A percentile compares a stretch with the other conserved stretches of the same genome.
Conservation (phyloP, 2,888 invertebrate genomes). For the Phrixothrix hirtus region DNA sequence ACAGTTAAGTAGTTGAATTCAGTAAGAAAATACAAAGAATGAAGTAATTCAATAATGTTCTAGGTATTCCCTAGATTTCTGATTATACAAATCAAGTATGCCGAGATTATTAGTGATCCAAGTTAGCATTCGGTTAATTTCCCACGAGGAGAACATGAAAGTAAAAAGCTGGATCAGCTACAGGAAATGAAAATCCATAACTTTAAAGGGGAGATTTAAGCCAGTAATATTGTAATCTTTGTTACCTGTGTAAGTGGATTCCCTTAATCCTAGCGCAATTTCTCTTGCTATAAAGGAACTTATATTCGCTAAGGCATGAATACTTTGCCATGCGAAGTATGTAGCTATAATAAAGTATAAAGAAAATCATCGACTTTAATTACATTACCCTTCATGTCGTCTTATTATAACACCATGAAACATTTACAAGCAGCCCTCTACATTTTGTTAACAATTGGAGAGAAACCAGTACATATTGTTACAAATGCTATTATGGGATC, state of each 20-base stretch:
- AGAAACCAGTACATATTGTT: too few species aligned
- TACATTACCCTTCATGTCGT: slow-evolving; percentile 6
- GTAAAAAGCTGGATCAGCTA: slow-evolving; percentile 47
- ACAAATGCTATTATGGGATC: too few species aligned
- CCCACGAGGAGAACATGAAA: slow-evolving; percentile 46
- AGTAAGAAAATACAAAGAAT: too few species aligned
- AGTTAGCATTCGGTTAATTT: slow-evolving; percentile 46
- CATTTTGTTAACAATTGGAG: too few species aligned
- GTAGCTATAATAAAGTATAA: slow-evolving; percentile 18
- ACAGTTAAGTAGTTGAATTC: too few species aligned
- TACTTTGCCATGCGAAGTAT: slow-evolving; percentile 22
- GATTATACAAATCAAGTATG: slow-evolving; percentile 27
- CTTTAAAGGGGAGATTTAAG: slow-evolving; percentile 44
- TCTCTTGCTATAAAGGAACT: slow-evolving; percentile 27
- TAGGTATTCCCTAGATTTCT: slow-evolving; percentile 16
- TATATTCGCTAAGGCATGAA: slow-evolving; percentile 14
- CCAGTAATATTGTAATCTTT: slow-evolving; percentile 39
- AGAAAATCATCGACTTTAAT: slow-evolving; percentile 16
- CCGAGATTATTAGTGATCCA: slow-evolving; percentile 28
- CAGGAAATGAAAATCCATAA: slow-evolving; percentile 52
- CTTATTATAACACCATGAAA: too few species aligned
- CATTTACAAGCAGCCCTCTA: too few species aligned
- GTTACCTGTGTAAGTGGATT: slow-evolving; percentile 38
- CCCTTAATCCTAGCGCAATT: slow-evolving; percentile 30
- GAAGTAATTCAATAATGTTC: background rate